These are phyloP conservation scores for Xylocopa sonorina DNA, from an alignment of 1,140 invertebrate species.

Conservation along the genomic window DNA sequence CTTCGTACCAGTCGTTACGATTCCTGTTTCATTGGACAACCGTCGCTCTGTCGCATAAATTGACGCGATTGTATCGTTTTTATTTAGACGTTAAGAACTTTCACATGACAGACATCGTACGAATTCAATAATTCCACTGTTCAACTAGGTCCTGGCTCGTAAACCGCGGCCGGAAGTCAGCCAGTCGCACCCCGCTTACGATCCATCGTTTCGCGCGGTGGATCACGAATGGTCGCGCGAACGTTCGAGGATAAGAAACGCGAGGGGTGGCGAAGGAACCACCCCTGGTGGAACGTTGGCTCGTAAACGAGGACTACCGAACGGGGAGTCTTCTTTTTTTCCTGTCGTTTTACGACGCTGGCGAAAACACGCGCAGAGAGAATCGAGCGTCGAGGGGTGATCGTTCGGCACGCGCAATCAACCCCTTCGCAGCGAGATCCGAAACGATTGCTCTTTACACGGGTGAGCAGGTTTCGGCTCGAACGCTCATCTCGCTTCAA, in stretches of 20 bases:
- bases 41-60: neutral
- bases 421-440: neutral
- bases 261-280: no score
- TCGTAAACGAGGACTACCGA: neutral
- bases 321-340: slow-evolving; percentile 29
- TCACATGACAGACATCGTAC: neutral
- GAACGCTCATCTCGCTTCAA: neutral
- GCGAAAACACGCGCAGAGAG: slow-evolving; percentile 39
- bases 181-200: no score
- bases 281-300: neutral
- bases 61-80: neutral
- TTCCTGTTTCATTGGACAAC: no score
- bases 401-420: neutral
- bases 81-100: neutral
- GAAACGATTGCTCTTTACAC: slow-evolving; percentile 10
- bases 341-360: neutral
- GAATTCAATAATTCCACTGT: slow-evolving; percentile 21
- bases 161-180: slow-evolving; percentile 13
- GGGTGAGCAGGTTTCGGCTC: neutral
- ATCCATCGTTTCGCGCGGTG: neutral
- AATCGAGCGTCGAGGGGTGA: no score
- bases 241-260: neutral
- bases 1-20: neutral
- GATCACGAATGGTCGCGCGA: no score
- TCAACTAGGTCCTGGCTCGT: neutral